These are phyloP conservation scores for Plutella xylostella DNA, from an alignment of 2,888 invertebrate species.

Conservation along the genomic window DNA sequence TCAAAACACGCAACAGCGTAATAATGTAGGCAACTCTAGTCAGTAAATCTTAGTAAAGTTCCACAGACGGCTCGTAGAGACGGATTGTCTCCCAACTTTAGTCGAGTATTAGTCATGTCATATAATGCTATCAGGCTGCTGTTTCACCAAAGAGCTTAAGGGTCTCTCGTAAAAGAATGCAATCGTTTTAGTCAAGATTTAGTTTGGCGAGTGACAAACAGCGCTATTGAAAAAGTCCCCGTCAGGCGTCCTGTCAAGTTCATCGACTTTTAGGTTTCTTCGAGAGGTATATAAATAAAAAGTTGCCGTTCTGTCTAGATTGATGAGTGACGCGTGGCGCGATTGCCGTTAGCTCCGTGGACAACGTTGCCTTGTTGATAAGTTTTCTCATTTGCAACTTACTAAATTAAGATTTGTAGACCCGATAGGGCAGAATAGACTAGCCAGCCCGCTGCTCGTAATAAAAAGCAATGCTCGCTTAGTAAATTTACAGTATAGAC, in stretches of 20 bases:
- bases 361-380: too few species aligned
- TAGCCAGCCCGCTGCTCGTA: too few species aligned
- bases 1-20: too few species aligned
- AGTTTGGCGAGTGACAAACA: conserved; percentile 32
- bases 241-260: conserved; percentile 27
- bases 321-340: not conserved
- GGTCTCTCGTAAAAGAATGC: conserved; percentile 4
- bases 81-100: conserved; percentile 1
- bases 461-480: too few species aligned
- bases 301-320: not conserved
- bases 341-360: too few species aligned
- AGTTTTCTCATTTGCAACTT: too few species aligned
- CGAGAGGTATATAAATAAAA: conserved; percentile 28
- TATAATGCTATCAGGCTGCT: not conserved
- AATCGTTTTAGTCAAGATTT: conserved; percentile 9
- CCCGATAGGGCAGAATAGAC: too few species aligned
- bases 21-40: too few species aligned
- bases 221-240: conserved; percentile 44
- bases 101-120: not conserved
- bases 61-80: too few species aligned
- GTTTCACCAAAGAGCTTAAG: not conserved
- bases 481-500: too few species aligned
- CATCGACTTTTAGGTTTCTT: conserved; percentile 42
- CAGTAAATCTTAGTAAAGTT: too few species aligned
- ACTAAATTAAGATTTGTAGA: too few species aligned